Conservation (phyloP, 1,140 invertebrate species). For the Phenacoccus solenopsis region DNA sequence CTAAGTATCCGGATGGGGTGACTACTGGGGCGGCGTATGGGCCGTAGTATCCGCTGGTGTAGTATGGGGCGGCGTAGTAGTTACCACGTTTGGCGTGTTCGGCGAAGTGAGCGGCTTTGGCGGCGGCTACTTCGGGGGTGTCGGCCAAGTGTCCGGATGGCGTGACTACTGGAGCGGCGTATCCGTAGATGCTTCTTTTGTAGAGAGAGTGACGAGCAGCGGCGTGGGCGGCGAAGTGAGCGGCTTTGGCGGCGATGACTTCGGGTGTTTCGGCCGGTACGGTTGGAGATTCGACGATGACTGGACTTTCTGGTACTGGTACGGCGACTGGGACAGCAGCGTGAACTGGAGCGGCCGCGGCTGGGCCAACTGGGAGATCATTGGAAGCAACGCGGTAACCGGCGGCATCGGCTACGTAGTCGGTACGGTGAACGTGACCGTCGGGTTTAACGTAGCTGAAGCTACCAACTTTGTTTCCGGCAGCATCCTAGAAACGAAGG, state of each 20-base stretch:
- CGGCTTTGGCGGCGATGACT: conserved; percentile 43
- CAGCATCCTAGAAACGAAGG: conserved; percentile 32
- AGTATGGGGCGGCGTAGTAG: conserved; percentile 25
- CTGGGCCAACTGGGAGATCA: conserved; percentile 34
- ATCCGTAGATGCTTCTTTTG: conserved; percentile 35
- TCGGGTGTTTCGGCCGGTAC: conserved; percentile 44
- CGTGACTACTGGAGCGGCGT: conserved; percentile 32
- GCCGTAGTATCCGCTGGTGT: conserved; percentile 23
- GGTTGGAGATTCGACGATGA: background rate
- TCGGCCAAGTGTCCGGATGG: conserved; percentile 35
- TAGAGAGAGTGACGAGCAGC: conserved; percentile 37
- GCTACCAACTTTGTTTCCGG: conserved; percentile 41
- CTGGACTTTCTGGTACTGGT: conserved; percentile 14
- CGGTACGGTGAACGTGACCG: conserved; percentile 38
- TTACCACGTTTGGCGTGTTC: conserved; percentile 26
- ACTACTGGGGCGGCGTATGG: conserved; percentile 28
- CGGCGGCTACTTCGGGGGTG: conserved; percentile 29
- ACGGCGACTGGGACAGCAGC: conserved; percentile 23
- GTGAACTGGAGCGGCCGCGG: conserved; percentile 24
- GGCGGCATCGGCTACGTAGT: conserved; percentile 36
- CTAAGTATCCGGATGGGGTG: conserved; percentile 43
- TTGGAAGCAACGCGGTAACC: conserved; percentile 42
- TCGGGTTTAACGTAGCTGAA: conserved; percentile 43
- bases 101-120: conserved; percentile 28
- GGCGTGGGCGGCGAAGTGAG: conserved; percentile 41